Base-by-base conservation (phyloP, 1,140 invertebrate genomes). In the Cydia strobilella region DNA sequence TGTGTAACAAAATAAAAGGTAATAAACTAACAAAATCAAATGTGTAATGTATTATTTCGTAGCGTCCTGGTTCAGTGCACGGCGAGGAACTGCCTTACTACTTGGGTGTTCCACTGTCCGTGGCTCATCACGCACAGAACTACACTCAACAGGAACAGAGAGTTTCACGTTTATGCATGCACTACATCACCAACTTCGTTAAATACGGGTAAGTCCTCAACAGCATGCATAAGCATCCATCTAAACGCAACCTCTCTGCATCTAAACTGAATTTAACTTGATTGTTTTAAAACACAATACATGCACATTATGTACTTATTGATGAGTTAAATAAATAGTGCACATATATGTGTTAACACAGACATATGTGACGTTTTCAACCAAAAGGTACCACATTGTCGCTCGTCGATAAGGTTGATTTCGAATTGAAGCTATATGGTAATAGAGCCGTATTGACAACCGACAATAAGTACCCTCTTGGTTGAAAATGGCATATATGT, bases 71-170 rank as follows among this genome's bases (percentile, higher is more conserved):
- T 62, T 97, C 95, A 69, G 96, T 98, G 72, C 95, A 96, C 79
- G 98, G 98, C n/a, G 98, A 99, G 88, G 98, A 99, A 89, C 93
- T 99, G 82, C 97, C 98, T 27, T 99, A 98, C 87, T 95, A 98
- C 80, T 95, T 99, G 81, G 99, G 98, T 13, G 95, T 98, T 79
- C 98, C 98, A 23, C 90, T 99, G 54, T 95, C 96, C 5, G 93
- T 93, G 71, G 74, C 82, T 0, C 89, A 92, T 77, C 87, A 90
- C 72, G 94, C 94, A 72, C 94, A 95, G 88, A 97, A 97, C 91
- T 97, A 96, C 91, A 95, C 94, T 0, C 90, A 92, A 71, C 94
- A 94, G 84, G 97, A 97, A 82, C 95, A 95, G 75, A 94, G 94
- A 81, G 94, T 97, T 27, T 96, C 96, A 10, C 95, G 95, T 79